These are phyloP conservation scores for Phytoseiulus persimilis DNA, from an alignment of 2,888 invertebrate genomes.

Conservation along the genomic window DNA sequence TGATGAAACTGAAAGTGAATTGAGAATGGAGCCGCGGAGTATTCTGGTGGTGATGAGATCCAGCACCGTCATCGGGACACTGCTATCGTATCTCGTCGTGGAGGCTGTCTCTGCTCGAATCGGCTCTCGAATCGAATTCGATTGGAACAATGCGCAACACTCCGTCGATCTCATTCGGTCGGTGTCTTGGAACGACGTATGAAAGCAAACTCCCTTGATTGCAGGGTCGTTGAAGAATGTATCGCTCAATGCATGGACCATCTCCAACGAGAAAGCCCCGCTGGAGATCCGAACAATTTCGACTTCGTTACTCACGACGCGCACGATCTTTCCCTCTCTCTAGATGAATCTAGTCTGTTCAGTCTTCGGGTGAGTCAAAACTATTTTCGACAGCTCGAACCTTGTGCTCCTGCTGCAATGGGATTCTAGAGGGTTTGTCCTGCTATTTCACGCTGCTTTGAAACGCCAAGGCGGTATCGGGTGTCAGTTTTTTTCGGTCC, in stretches of 20 bases:
- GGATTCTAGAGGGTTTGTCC: not conserved
- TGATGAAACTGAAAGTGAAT: too few relatives aligned
- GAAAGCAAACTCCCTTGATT: not conserved
- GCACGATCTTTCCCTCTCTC: slow-evolving; percentile 23
- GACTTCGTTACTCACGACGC: slow-evolving; percentile 36
- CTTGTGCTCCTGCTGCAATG: too few relatives aligned
- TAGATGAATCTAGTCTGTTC: slow-evolving; percentile 25
- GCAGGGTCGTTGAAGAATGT: slow-evolving; percentile 20
- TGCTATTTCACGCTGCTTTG: too few relatives aligned
- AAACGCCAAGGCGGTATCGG: not conserved
- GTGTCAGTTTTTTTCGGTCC: not conserved
- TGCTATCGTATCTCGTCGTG: too few relatives aligned
- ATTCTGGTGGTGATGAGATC: too few relatives aligned
- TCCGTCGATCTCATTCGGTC: too few relatives aligned
- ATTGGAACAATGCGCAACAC: too few relatives aligned
- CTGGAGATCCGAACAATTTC: slow-evolving; percentile 29
- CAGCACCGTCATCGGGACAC: too few relatives aligned
- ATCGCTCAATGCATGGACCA: slow-evolving; percentile 22
- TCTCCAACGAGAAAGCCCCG: slow-evolving; percentile 19
- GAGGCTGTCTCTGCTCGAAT: too few relatives aligned
- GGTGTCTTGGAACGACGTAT: not conserved
- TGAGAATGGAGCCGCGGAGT: too few relatives aligned
- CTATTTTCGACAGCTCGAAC: not conserved
- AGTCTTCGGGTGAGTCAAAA: slow-evolving; percentile 15
- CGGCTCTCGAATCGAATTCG: too few relatives aligned